Conservation (phyloP, 2,797 vertebrate genomes). For the Peromyscus melanophrys region DNA sequence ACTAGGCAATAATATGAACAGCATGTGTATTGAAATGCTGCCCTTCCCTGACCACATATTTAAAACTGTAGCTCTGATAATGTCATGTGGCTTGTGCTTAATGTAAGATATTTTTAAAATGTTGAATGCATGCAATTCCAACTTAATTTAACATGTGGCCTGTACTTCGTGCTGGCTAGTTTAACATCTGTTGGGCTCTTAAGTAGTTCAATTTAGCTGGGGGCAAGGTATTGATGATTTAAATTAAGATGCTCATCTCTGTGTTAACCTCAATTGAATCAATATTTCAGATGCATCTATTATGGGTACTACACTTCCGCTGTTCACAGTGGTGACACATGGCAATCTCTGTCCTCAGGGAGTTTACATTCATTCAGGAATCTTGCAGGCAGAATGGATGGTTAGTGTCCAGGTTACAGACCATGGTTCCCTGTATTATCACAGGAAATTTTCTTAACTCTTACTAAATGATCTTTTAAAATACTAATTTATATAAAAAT, state of each 20-base stretch:
- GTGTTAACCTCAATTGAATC: constrained; percentile 40
- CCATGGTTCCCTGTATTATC: background rate
- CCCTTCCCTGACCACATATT: background rate
- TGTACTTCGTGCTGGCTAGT: background rate
- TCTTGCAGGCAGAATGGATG: background rate
- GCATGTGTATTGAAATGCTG: background rate
- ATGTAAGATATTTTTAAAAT: background rate
- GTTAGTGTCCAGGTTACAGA: background rate
- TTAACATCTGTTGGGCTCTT: constrained; percentile 17
- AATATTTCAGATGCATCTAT: constrained; percentile 17
- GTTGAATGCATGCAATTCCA: background rate
- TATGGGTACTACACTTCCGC: background rate
- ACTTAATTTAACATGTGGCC: background rate
- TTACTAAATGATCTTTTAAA: background rate
- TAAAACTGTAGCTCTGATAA: background rate
- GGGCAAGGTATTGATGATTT: constrained; percentile 7
- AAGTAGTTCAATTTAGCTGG: background rate
- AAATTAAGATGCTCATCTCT: constrained; percentile 50
- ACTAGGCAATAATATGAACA: constrained; percentile 33
- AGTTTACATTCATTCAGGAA: constrained; percentile 3
- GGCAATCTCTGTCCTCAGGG: background rate
- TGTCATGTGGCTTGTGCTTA: background rate
- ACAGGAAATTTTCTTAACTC: background rate
- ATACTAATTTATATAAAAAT: background rate
- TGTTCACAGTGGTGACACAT: background rate